phyloP scores from a whole-genome alignment of 2,797 vertebrate species.

The Fistularia commersonii region DNA sequence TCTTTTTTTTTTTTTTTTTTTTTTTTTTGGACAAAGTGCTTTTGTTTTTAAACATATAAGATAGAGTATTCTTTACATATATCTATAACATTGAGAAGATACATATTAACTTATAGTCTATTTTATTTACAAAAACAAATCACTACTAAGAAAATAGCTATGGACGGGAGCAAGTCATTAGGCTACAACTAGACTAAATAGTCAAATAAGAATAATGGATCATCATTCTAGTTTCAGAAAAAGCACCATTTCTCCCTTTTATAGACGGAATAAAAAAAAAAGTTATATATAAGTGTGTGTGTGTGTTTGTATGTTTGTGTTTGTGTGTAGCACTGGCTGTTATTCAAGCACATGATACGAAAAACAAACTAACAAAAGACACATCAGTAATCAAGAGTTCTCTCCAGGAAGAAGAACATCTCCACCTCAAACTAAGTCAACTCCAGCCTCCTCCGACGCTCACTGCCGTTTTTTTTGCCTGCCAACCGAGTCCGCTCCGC shows the following conservation, averaged over 20 bases:
- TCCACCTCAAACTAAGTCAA: slow-evolving; percentile 27
- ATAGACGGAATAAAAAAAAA: slow-evolving; percentile 59
- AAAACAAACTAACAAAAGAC: slow-evolving; percentile 37
- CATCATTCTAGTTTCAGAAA: slow-evolving; percentile 63
- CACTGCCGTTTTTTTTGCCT: too few relatives aligned
- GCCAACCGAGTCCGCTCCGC: too few relatives aligned
- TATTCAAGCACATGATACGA: slow-evolving; percentile 38
- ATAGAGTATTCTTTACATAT: slow-evolving; percentile 82
- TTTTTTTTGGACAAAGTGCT: slow-evolving; percentile 96
- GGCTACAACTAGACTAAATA: slow-evolving; percentile 67
- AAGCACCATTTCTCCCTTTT: slow-evolving; percentile 77
- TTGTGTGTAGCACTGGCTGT: slow-evolving; percentile 39
- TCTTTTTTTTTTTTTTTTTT: slow-evolving; percentile 73
- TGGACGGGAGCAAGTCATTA: slow-evolving; percentile 66
- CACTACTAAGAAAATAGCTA: slow-evolving; percentile 70
- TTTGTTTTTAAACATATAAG: slow-evolving; percentile 88
- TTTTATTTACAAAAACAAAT: slow-evolving; percentile 71
- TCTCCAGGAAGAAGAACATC: not conserved
- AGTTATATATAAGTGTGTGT: slow-evolving; percentile 32
- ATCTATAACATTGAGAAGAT: slow-evolving; percentile 90
- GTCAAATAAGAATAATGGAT: slow-evolving; percentile 58
- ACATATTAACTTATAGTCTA: slow-evolving; percentile 65
- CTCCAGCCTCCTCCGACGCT: slow-evolving; percentile 9
- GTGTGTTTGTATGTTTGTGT: slow-evolving; percentile 9
- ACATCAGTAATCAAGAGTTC: slow-evolving; percentile 29